These are phyloP conservation scores for Diarsia mendica DNA, from an alignment of 2,888 invertebrate genomes.

Conservation along the genomic window DNA sequence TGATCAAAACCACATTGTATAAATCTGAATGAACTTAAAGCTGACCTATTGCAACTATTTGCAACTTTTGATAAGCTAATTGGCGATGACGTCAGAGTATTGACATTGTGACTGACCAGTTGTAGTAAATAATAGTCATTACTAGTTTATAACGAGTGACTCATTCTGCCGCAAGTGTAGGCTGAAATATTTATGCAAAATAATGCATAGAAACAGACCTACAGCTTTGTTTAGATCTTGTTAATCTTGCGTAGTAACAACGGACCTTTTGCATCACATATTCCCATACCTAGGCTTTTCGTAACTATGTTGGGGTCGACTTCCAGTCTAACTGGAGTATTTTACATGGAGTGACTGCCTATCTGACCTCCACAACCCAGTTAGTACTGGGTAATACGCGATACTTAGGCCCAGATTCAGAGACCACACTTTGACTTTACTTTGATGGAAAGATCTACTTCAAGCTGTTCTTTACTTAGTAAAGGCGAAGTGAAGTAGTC, in stretches of 20 bases:
- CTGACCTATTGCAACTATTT: conserved; percentile 19
- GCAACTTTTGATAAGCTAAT: conserved; percentile 16
- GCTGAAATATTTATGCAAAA: conserved; percentile 35
- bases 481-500: too few relatives aligned
- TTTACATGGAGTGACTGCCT: not conserved
- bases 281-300: not conserved
- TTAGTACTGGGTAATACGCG: not conserved
- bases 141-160: conserved; percentile 37
- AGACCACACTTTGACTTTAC: too few relatives aligned
- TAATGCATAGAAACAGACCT: conserved; percentile 4
- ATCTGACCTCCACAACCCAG: not conserved
- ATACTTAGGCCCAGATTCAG: too few relatives aligned
- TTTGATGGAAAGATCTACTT: too few relatives aligned
- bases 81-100: conserved; percentile 25
- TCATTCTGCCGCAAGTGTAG: conserved; percentile 28
- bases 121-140: conserved; percentile 45
- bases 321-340: not conserved
- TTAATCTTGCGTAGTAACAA: not conserved
- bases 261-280: not conserved
- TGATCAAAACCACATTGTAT: not conserved
- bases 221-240: not conserved
- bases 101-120: conserved; percentile 28
- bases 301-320: not conserved
- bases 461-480: too few relatives aligned
- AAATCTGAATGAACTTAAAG: not conserved